Evolutionary conservation across 2,113 vertebrate genomes (phyloP).

Genomic region (Istiophorus platypterus): DNA sequence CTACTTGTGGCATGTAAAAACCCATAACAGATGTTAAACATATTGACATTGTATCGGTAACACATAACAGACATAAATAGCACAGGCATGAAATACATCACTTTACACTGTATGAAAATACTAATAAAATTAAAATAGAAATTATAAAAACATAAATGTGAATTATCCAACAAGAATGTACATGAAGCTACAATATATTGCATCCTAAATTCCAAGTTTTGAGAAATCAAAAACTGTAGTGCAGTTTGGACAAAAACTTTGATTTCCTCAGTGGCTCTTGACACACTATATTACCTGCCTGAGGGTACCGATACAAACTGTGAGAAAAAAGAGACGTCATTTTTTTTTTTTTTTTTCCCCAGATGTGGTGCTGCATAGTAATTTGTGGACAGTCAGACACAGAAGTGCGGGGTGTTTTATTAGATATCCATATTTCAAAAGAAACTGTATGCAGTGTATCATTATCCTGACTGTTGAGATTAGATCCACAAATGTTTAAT

Average conservation of each 20-base stretch:
- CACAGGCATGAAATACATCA: not conserved
- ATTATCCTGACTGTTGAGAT: not conserved
- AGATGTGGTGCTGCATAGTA: conserved; percentile 31
- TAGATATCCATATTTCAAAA: conserved; percentile 27
- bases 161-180: not conserved
- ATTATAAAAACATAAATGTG: not conserved
- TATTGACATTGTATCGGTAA: conserved; percentile 19
- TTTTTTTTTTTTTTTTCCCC: conserved; percentile 14
- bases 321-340: conserved; percentile 33
- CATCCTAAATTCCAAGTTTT: not conserved
- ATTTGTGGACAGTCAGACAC: not conserved
- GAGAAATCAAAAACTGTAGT: conserved; percentile 1
- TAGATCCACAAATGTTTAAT: conserved; percentile 13
- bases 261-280: conserved; percentile 41
- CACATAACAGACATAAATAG: conserved; percentile 28
- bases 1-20: conserved; percentile 41
- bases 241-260: conserved; percentile 7
- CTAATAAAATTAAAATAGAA: not conserved
- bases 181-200: not conserved
- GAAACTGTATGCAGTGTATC: conserved; percentile 6
- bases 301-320: conserved; percentile 33
- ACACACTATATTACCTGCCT: conserved; percentile 33
- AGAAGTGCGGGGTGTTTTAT: conserved; percentile 25
- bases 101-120: not conserved
- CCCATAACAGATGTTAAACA: conserved; percentile 49